Evolutionary conservation across 2,797 vertebrate genomes (phyloP).

Genomic region (Sphenodon punctatus): DNA sequence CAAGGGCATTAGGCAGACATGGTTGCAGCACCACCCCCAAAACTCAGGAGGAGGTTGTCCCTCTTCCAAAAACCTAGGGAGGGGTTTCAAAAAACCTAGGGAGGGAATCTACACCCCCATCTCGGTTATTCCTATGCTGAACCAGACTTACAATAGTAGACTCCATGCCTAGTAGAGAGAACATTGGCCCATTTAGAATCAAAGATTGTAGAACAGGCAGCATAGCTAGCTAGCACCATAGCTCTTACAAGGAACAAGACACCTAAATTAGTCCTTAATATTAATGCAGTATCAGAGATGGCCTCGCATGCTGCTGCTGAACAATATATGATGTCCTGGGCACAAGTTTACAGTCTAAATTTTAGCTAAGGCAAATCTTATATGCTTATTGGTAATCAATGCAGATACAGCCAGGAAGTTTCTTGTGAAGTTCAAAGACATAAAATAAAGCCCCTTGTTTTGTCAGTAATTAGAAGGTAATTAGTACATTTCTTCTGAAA

Average conservation of each 20-base stretch:
- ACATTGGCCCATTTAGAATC: too few relatives aligned
- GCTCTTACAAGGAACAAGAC: background rate
- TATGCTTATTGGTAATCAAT: background rate
- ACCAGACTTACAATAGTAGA: background rate
- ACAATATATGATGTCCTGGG: too few relatives aligned
- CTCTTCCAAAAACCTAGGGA: too few relatives aligned
- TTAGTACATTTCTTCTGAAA: conserved; percentile 73
- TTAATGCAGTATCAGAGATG: too few relatives aligned
- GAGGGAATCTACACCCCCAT: too few relatives aligned
- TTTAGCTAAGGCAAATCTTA: too few relatives aligned
- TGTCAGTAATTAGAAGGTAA: conserved; percentile 76
- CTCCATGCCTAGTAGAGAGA: background rate
- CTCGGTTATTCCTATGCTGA: background rate
- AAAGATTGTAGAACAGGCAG: background rate
- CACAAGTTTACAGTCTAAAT: background rate
- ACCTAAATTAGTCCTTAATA: background rate
- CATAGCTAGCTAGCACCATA: background rate
- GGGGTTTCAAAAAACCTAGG: too few relatives aligned
- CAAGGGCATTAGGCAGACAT: too few relatives aligned
- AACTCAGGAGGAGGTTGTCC: too few relatives aligned
- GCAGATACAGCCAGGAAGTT: background rate
- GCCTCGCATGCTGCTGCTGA: too few relatives aligned
- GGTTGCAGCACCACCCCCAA: too few relatives aligned
- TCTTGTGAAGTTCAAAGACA: conserved; percentile 54
- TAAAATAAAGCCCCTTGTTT: conserved; percentile 75